A percentile compares a stretch with the other conserved stretches of the same genome.
Evolutionary conservation across 2,113 vertebrate species (phyloP).

Genomic region (Neolamprologus tretocephalus): DNA sequence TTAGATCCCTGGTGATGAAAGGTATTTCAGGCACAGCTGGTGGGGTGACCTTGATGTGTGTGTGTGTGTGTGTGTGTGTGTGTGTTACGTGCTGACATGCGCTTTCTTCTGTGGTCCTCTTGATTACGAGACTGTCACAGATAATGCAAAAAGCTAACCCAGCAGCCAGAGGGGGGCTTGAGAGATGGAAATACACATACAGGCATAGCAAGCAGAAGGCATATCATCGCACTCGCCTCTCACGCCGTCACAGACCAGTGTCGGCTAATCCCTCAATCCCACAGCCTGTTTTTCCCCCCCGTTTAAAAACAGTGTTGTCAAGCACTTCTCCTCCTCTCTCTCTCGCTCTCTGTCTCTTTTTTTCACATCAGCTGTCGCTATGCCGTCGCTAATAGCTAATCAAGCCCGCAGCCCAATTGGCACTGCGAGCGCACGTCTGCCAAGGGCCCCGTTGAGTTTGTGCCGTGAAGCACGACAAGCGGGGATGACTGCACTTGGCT

Average conservation of each 20-base stretch:
- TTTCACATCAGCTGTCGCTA: conserved; percentile 56
- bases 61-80: neutral
- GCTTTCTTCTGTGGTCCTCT: conserved; percentile 21
- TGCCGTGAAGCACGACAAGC: conserved; percentile 32
- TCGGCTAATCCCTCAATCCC: conserved; percentile 49
- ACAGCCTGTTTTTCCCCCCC: neutral
- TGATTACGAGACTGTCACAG: conserved; percentile 43
- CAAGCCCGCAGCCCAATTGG: conserved; percentile 59
- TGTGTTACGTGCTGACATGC: neutral
- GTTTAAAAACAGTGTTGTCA: conserved; percentile 22
- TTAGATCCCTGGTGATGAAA: conserved; percentile 32
- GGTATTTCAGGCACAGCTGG: conserved; percentile 48
- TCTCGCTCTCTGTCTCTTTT: neutral
- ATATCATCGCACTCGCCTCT: conserved; percentile 27
- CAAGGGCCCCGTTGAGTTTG: conserved; percentile 43
- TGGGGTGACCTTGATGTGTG: conserved; percentile 57
- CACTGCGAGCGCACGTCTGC: conserved; percentile 23
- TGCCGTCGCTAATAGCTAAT: conserved; percentile 67
- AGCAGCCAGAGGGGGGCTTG: neutral
- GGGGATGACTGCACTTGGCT: conserved; percentile 55
- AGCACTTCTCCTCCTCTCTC: neutral
- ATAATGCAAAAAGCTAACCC: conserved; percentile 35
- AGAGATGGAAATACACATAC: neutral
- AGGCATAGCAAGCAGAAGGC: conserved; percentile 2
- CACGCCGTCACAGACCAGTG: conserved; percentile 2